Percentiles rank a stretch among this genome's conserved stretches.
Conservation (phyloP, 53 echinoderm and acorn worm genomes). For the Echinometra lucunter region DNA sequence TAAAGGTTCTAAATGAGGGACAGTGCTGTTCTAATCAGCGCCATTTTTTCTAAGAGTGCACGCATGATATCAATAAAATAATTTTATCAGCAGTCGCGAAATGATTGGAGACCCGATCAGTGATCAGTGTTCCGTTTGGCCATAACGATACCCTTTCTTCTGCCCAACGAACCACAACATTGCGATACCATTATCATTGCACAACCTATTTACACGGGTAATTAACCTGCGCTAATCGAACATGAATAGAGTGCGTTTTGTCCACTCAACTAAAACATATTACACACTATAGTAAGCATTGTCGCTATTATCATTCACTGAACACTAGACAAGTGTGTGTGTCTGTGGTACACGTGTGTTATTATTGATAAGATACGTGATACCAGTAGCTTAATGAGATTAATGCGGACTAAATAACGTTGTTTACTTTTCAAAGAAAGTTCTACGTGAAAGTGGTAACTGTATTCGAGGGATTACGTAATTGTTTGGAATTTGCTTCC, state of each 20-base stretch:
- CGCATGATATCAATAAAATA: too few relatives aligned
- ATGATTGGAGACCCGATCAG: neutral
- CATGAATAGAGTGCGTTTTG: neutral
- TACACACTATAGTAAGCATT: neutral
- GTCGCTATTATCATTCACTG: neutral
- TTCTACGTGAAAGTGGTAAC: neutral
- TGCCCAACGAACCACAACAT: neutral
- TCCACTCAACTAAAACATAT: neutral
- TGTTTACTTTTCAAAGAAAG: neutral
- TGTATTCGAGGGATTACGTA: neutral
- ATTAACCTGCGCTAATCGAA: constrained; percentile 15
- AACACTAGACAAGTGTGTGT: neutral
- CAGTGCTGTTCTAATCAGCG: too few relatives aligned
- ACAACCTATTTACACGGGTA: constrained; percentile 22
- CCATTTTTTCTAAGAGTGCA: too few relatives aligned
- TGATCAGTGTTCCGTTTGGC: neutral
- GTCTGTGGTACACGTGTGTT: neutral
- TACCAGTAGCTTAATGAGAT: neutral
- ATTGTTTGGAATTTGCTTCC: neutral
- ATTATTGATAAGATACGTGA: neutral
- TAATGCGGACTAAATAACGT: neutral
- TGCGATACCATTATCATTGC: neutral
- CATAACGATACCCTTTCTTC: neutral
- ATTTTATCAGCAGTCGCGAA: too few relatives aligned
- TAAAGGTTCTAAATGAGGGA: too few relatives aligned